These are phyloP conservation scores for Ceratothoa steindachneri DNA, from an alignment of 2,888 invertebrate species.

Conservation along the genomic window DNA sequence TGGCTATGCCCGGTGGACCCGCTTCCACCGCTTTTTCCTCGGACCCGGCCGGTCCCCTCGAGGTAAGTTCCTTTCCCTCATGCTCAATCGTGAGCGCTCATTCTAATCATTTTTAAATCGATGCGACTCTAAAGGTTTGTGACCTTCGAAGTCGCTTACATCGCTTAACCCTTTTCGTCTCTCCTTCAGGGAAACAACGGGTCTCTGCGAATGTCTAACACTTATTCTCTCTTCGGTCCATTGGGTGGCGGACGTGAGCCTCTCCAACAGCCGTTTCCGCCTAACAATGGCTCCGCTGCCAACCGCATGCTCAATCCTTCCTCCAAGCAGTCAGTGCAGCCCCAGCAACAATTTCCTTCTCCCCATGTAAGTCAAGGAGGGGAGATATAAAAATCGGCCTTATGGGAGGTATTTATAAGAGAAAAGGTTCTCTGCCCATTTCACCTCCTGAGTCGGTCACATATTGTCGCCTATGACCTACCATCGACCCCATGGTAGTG, in stretches of 20 bases:
- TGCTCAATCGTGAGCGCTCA: no score
- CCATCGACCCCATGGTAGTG: no score
- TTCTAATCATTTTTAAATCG: no score
- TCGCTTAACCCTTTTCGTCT: background rate
- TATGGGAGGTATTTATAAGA: no score
- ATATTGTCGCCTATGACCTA: no score
- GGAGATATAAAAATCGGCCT: no score
- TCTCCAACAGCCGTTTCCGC: background rate
- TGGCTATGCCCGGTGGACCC: no score
- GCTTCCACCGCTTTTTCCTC: background rate
- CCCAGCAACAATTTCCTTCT: background rate
- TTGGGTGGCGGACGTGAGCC: background rate
- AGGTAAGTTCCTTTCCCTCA: no score
- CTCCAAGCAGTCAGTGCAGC: background rate
- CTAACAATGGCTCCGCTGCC: background rate
- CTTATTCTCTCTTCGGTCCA: background rate
- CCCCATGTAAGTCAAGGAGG: background rate
- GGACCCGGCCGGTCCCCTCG: background rate
- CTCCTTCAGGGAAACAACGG: background rate
- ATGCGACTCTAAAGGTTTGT: no score
- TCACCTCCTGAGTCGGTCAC: no score
- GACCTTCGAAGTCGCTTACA: no score
- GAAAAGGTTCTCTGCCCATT: no score
- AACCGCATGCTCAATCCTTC: background rate
- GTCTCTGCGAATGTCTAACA: background rate